A percentile compares a stretch with the other conserved stretches of the same genome.
Evolutionary conservation across 2,113 vertebrate genomes (phyloP).

Genomic region (Bucco capensis): DNA sequence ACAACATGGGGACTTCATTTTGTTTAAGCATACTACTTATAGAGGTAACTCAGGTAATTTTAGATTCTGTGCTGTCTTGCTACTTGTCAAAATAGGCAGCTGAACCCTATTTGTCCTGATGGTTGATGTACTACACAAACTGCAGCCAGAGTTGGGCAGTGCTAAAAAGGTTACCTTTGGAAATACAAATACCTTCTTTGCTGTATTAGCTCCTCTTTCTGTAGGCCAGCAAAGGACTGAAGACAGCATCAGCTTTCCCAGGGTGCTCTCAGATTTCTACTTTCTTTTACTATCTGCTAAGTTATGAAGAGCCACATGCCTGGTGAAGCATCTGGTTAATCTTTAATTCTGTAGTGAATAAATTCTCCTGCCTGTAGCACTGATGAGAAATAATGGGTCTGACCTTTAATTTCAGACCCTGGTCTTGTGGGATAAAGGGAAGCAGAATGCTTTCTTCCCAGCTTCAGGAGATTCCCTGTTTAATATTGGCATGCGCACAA

Average conservation of each 20-base stretch:
- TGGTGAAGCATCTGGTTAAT: constrained; percentile 27
- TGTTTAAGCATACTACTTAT: neutral
- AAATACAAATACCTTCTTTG: neutral
- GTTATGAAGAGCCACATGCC: constrained; percentile 25
- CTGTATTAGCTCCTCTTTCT: neutral
- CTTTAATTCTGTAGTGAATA: constrained; percentile 57
- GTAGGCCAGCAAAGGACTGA: neutral
- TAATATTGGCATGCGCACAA: neutral
- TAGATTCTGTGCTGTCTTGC: neutral
- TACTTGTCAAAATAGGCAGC: neutral
- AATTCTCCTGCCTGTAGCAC: constrained; percentile 43
- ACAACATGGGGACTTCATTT: neutral
- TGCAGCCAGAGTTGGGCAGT: neutral
- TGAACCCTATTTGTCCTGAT: neutral
- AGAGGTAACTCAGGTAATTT: neutral
- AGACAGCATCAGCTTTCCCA: neutral
- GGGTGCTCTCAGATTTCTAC: neutral
- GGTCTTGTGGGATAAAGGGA: constrained; percentile 33
- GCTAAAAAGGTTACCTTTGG: neutral
- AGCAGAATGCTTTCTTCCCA: neutral
- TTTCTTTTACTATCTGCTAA: neutral
- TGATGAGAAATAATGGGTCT: constrained; percentile 57
- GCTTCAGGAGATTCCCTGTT: neutral
- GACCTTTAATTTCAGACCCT: constrained; percentile 62
- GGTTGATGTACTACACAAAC: neutral